Evolutionary conservation across 1,140 invertebrate species (phyloP), one percentile per base, ranked within the genome.

Genomic region (Scaptomyza montana): DNA sequence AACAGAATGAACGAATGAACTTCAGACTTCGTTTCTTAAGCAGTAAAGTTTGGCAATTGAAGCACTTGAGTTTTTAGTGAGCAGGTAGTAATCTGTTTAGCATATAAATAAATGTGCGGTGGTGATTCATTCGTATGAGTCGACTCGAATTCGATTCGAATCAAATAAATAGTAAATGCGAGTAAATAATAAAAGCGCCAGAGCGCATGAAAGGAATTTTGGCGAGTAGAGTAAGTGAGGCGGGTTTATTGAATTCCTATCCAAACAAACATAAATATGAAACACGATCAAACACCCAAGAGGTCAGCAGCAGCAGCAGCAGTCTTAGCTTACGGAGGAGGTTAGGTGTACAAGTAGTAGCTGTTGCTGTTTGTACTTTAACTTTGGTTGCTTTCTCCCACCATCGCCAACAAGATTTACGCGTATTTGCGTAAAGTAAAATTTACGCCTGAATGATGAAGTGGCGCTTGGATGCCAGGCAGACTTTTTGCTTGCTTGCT

Each of bases 391-490:
- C 41, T 28, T 41, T 28, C 25, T 16, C 19, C 10, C 21, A 25
- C 19, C 10, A 43, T 69, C 28, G 66, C 49, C 47, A 7, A 50
- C 66, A 82, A 87, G 84, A 89, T 87, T 87, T 89, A 89, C 84
- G 84, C 85, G 76, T 84, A 87, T 87, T 87, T 87, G 84, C 84
- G 84, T 87, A 84, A 87, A 72, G 73, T 78, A 56, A 72, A 73
- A 82, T 80, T 89, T 84, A 89, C 79, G 76, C 79, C 66, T 78
- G 73, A 89, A 89, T 89, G 84, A 87, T 89, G 84, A 89, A 89
- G 84, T 74, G 74, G 41, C 68, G 28, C 33, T 47, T 47, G 13
- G 46, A n/a, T 9, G 47, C 6, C 47, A 25, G 45, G 41, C 47
- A n/a, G 12, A 8, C 19, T 55, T 49, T 45, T 7, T 13, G 12